These are phyloP conservation scores for Isotomurus palustris DNA, from an alignment of 2,888 invertebrate genomes.

Conservation along the genomic window DNA sequence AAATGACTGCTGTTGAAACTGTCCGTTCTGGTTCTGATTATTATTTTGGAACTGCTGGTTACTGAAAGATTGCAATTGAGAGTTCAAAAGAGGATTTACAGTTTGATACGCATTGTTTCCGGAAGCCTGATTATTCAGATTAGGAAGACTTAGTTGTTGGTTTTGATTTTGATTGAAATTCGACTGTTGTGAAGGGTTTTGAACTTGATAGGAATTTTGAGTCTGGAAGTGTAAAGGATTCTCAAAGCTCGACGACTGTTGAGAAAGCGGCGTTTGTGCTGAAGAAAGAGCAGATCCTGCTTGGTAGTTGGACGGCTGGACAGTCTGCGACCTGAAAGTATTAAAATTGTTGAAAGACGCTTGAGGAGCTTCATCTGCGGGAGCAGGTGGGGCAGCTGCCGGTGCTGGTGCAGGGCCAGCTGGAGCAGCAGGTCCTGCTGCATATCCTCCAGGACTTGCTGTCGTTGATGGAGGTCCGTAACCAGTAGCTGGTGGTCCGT, in stretches of 20 bases:
- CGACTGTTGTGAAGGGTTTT: neutral
- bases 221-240: neutral
- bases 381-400: neutral
- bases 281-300: neutral
- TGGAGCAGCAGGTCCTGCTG: constrained; percentile 7
- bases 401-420: constrained; percentile 12
- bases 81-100: neutral
- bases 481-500: neutral
- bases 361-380: neutral
- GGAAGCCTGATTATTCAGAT: too few species aligned
- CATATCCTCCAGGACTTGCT: neutral
- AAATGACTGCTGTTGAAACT: neutral
- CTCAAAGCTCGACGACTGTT: neutral
- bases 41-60: too few species aligned
- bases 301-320: neutral
- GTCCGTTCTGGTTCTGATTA: too few species aligned
- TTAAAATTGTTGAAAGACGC: neutral
- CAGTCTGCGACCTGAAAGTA: neutral
- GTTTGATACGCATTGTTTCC: too few species aligned
- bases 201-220: neutral
- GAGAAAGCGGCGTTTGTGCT: neutral
- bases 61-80: neutral
- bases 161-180: neutral
- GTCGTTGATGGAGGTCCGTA: neutral
- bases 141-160: neutral